These are phyloP conservation scores for Grantiella picta DNA, from an alignment of 2,113 vertebrate species.

Conservation along the genomic window DNA sequence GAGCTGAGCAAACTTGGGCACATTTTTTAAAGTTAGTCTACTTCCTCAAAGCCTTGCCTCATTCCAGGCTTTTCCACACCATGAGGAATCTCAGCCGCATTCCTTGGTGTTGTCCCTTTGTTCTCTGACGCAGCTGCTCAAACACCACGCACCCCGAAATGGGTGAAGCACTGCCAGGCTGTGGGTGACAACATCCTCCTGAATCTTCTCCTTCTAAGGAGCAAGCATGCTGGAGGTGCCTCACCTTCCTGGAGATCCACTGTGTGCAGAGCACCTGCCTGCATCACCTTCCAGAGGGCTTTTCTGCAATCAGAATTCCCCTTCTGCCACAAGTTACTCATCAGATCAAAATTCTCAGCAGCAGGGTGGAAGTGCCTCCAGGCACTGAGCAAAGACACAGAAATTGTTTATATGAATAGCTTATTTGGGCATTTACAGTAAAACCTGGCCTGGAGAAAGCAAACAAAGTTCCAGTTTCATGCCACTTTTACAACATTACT, in stretches of 20 bases:
- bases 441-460: neutral
- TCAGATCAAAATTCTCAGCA: neutral
- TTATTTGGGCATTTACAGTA: neutral
- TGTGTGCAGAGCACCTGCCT: neutral
- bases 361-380: neutral
- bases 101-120: neutral
- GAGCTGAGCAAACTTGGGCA: neutral
- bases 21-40: neutral
- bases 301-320: neutral
- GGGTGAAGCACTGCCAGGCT: neutral
- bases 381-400: neutral
- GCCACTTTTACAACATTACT: neutral
- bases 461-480: neutral
- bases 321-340: neutral
- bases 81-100: neutral
- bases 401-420: neutral
- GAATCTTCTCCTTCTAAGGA: neutral
- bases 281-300: neutral
- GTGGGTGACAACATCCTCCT: neutral
- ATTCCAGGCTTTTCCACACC: neutral
- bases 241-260: neutral
- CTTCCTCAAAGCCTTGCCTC: neutral
- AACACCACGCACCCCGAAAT: neutral
- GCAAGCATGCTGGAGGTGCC: neutral
- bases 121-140: neutral